A percentile compares a stretch with the other conserved stretches of the same genome.
Evolutionary conservation across 2,888 invertebrate species (phyloP).

Genomic region (Ceriagrion tenellum): DNA sequence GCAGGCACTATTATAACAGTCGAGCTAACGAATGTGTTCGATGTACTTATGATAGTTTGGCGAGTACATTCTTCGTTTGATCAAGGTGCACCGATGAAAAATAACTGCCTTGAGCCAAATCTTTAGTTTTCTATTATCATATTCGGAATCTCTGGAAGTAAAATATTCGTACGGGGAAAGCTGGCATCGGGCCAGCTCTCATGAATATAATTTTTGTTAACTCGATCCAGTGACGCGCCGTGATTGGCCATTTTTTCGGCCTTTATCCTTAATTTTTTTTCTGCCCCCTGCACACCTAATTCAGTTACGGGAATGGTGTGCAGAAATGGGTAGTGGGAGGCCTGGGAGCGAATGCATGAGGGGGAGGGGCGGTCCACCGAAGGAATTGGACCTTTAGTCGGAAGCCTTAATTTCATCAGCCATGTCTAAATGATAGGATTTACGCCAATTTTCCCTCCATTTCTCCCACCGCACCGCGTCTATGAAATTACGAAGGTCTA

Average conservation of each 20-base stretch:
- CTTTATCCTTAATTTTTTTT: slow-evolving; percentile 38
- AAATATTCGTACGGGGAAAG: too few species aligned
- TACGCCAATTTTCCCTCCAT: slow-evolving; percentile 1
- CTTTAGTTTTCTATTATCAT: too few species aligned
- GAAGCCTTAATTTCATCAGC: slow-evolving; percentile 50
- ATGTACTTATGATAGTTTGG: too few species aligned
- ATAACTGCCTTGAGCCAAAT: too few species aligned
- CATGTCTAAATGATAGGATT: slow-evolving; percentile 47
- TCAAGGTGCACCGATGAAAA: too few species aligned
- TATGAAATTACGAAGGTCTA: neutral
- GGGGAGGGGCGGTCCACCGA: neutral
- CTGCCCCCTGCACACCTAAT: slow-evolving; percentile 14
- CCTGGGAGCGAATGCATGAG: neutral
- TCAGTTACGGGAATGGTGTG: slow-evolving; percentile 2
- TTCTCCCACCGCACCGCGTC: neutral
- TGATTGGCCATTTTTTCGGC: slow-evolving; percentile 53
- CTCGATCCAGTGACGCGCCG: neutral
- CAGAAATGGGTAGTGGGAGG: neutral
- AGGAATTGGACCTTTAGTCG: neutral
- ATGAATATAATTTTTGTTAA: neutral
- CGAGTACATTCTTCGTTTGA: too few species aligned
- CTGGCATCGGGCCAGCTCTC: too few species aligned
- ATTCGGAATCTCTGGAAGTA: too few species aligned
- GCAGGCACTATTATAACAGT: too few species aligned
- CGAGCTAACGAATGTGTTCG: too few species aligned